Percentiles rank a stretch among this genome's conserved stretches.
Conservation (phyloP, 2,797 vertebrate genomes). For the Syngnathus rostellatus region DNA sequence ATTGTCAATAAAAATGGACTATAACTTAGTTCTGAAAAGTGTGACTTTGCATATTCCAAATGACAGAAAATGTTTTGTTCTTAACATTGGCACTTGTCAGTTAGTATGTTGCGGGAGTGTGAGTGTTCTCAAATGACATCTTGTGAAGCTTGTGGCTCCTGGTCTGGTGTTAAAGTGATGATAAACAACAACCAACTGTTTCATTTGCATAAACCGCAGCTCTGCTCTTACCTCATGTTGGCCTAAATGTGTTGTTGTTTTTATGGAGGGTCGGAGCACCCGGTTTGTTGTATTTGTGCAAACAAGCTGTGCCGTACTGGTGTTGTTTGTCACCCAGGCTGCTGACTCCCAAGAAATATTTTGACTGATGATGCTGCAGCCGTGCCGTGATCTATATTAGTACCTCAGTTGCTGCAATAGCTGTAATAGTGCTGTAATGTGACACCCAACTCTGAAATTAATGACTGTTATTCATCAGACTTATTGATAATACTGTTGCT, state of each 20-base stretch:
- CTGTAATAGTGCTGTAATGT: background rate
- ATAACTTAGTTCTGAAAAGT: background rate
- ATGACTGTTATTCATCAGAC: background rate
- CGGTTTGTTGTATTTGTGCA: background rate
- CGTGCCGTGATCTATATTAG: too few relatives aligned
- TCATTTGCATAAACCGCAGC: background rate
- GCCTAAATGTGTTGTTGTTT: background rate
- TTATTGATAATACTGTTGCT: background rate
- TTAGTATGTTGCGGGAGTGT: background rate
- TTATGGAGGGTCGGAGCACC: background rate
- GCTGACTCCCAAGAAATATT: background rate
- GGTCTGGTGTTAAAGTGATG: background rate
- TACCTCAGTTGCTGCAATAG: background rate
- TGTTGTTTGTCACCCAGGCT: background rate
- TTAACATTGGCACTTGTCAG: background rate
- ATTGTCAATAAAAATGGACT: too few relatives aligned
- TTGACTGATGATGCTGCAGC: conserved; percentile 1
- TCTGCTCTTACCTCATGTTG: background rate
- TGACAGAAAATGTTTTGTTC: background rate
- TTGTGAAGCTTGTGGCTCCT: background rate
- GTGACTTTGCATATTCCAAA: background rate
- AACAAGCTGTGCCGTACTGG: background rate
- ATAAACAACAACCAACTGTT: background rate
- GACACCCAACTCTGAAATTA: background rate
- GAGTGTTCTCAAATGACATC: background rate